phyloP scores from a whole-genome alignment of 2,888 invertebrate genomes.

The Schrankia costaestrigalis region DNA sequence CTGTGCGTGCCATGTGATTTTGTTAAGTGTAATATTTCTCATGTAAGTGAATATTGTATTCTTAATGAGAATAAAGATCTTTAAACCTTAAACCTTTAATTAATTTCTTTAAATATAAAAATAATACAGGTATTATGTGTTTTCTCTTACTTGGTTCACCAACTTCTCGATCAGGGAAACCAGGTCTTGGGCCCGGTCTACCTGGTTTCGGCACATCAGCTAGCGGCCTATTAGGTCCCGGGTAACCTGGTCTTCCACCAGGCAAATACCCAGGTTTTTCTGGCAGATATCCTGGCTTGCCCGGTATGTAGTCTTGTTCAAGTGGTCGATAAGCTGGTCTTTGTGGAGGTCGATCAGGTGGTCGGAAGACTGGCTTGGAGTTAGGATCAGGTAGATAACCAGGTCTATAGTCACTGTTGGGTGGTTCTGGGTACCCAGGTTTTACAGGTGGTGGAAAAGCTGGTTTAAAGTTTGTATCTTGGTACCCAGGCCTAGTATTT shows the following conservation, averaged over 20 bases:
- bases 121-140: neutral
- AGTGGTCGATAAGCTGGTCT: slow-evolving; percentile 28
- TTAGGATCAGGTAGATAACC: slow-evolving; percentile 26
- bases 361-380: slow-evolving; percentile 12
- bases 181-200: slow-evolving; percentile 32
- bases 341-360: slow-evolving; percentile 10
- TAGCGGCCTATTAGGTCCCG: slow-evolving; percentile 17
- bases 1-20: no score
- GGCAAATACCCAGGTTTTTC: slow-evolving; percentile 21
- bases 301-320: slow-evolving; percentile 18
- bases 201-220: slow-evolving; percentile 14
- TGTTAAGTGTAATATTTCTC: no score
- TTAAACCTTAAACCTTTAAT: no score
- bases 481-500: slow-evolving; percentile 14
- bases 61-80: no score
- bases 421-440: slow-evolving; percentile 10
- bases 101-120: no score
- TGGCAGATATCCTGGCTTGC: slow-evolving; percentile 22
- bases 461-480: slow-evolving; percentile 15
- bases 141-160: slow-evolving; percentile 48
- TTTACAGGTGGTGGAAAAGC: slow-evolving; percentile 4
- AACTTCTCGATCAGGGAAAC: slow-evolving; percentile 45
- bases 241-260: slow-evolving; percentile 29
- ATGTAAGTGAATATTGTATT: no score
- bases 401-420: slow-evolving; percentile 14